These are phyloP conservation scores for Metalampra italica DNA, from an alignment of 2,888 invertebrate species.

Conservation along the genomic window DNA sequence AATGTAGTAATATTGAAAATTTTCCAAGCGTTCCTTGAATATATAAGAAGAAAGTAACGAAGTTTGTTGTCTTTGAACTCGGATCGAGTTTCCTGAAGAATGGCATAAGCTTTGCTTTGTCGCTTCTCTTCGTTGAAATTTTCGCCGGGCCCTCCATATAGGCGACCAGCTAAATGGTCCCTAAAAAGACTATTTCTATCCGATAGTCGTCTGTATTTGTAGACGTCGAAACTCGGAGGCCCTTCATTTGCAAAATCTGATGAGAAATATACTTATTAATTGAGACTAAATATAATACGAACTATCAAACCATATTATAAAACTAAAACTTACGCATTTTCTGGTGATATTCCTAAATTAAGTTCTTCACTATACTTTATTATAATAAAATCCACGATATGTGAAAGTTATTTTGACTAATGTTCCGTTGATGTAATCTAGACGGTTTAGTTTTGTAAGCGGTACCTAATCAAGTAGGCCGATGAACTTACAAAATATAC, in stretches of 20 bases:
- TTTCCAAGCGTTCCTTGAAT: slow-evolving; percentile 59
- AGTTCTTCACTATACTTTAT: too few relatives aligned
- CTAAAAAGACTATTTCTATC: slow-evolving; percentile 34
- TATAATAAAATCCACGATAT: too few relatives aligned
- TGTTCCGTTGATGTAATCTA: too few relatives aligned
- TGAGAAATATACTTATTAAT: neutral
- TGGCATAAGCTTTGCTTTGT: slow-evolving; percentile 53
- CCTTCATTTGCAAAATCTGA: slow-evolving; percentile 20
- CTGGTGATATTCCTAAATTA: too few relatives aligned
- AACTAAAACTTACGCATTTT: neutral
- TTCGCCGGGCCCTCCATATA: neutral
- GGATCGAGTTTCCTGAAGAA: slow-evolving; percentile 55
- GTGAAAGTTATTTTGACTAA: too few relatives aligned
- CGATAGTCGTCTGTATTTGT: slow-evolving; percentile 45
- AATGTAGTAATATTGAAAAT: slow-evolving; percentile 49
- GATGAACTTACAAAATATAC: too few relatives aligned
- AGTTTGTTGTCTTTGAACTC: slow-evolving; percentile 57
- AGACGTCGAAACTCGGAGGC: slow-evolving; percentile 38
- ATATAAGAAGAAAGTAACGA: slow-evolving; percentile 52
- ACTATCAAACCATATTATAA: neutral
- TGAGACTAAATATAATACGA: too few relatives aligned
- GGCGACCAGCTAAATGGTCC: slow-evolving; percentile 3
- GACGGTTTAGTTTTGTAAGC: too few relatives aligned
- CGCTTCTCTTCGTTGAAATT: neutral
- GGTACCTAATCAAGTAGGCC: too few relatives aligned